Evolutionary conservation across 1,140 invertebrate species (phyloP), one percentile per base, ranked within the genome.

Genomic region (Neodiprion virginianus): DNA sequence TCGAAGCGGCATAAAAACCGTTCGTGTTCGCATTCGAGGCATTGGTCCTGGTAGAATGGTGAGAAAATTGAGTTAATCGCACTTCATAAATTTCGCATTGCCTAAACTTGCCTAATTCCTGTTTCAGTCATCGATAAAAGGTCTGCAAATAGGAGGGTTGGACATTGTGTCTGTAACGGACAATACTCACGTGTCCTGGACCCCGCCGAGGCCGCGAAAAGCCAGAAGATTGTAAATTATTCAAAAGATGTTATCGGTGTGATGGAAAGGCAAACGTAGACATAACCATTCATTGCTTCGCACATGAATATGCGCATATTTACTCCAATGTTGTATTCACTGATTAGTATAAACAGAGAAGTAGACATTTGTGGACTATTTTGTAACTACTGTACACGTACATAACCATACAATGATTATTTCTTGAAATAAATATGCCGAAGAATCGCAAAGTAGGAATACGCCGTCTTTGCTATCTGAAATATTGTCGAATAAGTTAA

Each of bases 131-230:
- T 93, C 96, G n/a, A 92, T 99, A 50, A 98, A 98, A 91, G 97
- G 97, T 7, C 84, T 99, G 14, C 92, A 96, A 87, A 95, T 97
- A 92, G 92, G 93, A 72, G 97, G 97, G 8, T 79, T 98, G 17
- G 92, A 97, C 75, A 94, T 99, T 74, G 90, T 98, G 21, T 98
- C 96, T 12, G 91, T 99, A 21, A 97, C 97, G 8, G 97, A 99
- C 86, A 91, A 89, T 75, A 98, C 97, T 1, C 92, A 88, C 77
- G 93, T 98, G 7, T 94, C 94, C 1, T 95, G 92, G 90, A 92
- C 92, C 84, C 95, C 95, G 61, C 93, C 91, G 48, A 86, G 95
- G 75, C 91, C 95, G 72, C 90, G 93, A 80, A 96, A 96, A 89
- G 90, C 90, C 50, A 93, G 92, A 83, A 92, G 92, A 88, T 83